Base-by-base conservation (phyloP, 2,113 vertebrate genomes). In the Elephas maximus region DNA sequence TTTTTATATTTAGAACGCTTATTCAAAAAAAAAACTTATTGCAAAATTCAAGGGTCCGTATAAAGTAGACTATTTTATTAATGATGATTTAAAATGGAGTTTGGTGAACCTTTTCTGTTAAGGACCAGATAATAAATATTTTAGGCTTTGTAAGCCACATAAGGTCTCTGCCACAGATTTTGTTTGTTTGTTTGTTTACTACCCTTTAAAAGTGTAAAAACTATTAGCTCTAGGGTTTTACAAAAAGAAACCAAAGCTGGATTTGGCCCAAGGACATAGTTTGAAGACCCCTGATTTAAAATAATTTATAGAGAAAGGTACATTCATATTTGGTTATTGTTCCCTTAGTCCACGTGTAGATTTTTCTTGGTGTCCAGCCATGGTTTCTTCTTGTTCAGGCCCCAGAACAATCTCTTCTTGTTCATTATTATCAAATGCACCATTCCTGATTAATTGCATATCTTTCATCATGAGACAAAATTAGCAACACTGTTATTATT, bases 31-130 rank as follows among this genome's bases (percentile, higher is more conserved):
- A 37, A 37, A 14, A 71, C 26, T 15, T 37, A 9, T 69, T 60
- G 62, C 18, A 77, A 82, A 60, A 92, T 79, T 62, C 14, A 80
- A 90, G 33, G 60, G 4, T 10, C 57, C 15, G 41, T 73, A 5
- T 73, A 33, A 17, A 2, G 8, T 3, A 30, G 28, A 57, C 2
- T 51, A 6, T 79, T 69, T 84, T 79, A 83, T 60, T 83, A 14
- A 48, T 33, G n/a, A 37, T 88, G 44, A 88, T 37, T 95, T 96
- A 93, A 63, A 89, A 65, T 7, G 80, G 41, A 88, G 33, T 14
- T n/a, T 88, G 17, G 24, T 2, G 65, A 88, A 91, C 6, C 6
- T 62, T 78, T 81, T 93, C 48, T 23, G 26, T 51, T 48, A 79
- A 82, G 14, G 63, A 7, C 63, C 4, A 9, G 14, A 57, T 45